Evolutionary conservation across 2,113 vertebrate species (phyloP), one percentile per base, ranked within the genome.

Genomic region (Seriola quinqueradiata): DNA sequence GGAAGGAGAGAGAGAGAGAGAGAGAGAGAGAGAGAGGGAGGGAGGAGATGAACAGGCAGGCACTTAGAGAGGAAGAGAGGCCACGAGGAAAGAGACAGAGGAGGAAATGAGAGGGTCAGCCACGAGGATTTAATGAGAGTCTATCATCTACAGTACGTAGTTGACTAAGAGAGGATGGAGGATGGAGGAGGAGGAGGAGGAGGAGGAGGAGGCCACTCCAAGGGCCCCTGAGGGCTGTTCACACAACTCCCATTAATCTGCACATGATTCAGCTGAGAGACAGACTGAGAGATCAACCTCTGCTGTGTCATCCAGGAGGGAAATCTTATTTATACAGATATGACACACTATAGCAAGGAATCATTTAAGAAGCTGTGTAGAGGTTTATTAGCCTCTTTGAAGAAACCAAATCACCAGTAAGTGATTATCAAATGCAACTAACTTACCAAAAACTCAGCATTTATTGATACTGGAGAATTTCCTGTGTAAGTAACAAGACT

Each of bases 211-310:
- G 81, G 74, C 64, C 54, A 84, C 90, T 92, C 64, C 65, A 81
- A 52, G 80, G 69, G 71, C 74, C 67, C 86, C 75, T 44, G 74
- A 93, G 84, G 86, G 87, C 76, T 83, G 78, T 90, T 92, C 89
- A 92, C 86, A 92, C 82, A 73, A 74, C 71, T 87, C 75, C 92
- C 86, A 93, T 93, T 93, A 92, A 93, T 93, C 92, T 86, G 82
- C 79, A 69, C 60, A 79, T 93, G 93, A 93, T 90, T 90, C 81
- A 83, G 64, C 73, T 67, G 42, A 76, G 75, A 87, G 16, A 3
- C 52, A 5, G 68, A 23, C 52, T 1, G 44, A 38, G 52, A 44
- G n/a, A 74, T 38, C 52, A 42, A 19, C 36, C 50, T 65, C 8
- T 32, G 73, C 70, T 57, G 52, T 17, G 42, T 70, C 58, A 40